Evolutionary conservation across 2,113 vertebrate genomes (phyloP).

Genomic region (Marmota flaviventris): DNA sequence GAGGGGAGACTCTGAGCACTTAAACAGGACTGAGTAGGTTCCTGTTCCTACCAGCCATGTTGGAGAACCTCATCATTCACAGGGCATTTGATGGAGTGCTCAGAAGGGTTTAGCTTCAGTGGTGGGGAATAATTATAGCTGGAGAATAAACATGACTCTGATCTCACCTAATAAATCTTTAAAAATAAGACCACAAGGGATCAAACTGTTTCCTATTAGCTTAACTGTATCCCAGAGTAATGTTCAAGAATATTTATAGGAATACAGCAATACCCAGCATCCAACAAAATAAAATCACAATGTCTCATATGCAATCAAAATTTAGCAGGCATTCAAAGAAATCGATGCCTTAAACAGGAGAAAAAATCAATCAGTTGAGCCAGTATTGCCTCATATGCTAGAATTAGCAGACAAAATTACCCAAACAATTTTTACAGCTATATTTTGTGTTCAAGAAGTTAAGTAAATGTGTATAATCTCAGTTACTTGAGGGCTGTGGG

Average conservation of each 20-base stretch:
- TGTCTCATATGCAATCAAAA: background rate
- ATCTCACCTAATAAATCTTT: background rate
- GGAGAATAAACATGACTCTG: background rate
- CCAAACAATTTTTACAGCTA: background rate
- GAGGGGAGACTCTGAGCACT: background rate
- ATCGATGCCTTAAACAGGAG: background rate
- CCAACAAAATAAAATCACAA: background rate
- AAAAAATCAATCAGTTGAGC: background rate
- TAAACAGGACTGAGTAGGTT: background rate
- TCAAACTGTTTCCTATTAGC: background rate
- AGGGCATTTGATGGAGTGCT: background rate
- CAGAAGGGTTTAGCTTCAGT: background rate
- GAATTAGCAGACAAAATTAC: background rate
- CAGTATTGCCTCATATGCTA: background rate
- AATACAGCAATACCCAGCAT: background rate
- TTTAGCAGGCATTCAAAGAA: background rate
- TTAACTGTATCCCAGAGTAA: slow-evolving; percentile 9
- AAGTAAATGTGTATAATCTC: background rate
- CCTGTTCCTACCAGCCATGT: background rate
- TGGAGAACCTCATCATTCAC: background rate
- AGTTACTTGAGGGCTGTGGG: too few species aligned
- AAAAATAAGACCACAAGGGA: background rate
- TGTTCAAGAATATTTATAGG: background rate
- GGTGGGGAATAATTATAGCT: background rate
- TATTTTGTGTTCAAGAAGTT: background rate